Evolutionary conservation across 2,888 invertebrate genomes (phyloP), one percentile per base, ranked within the genome.

Genomic region (Rhimphoctona megacephalus): DNA sequence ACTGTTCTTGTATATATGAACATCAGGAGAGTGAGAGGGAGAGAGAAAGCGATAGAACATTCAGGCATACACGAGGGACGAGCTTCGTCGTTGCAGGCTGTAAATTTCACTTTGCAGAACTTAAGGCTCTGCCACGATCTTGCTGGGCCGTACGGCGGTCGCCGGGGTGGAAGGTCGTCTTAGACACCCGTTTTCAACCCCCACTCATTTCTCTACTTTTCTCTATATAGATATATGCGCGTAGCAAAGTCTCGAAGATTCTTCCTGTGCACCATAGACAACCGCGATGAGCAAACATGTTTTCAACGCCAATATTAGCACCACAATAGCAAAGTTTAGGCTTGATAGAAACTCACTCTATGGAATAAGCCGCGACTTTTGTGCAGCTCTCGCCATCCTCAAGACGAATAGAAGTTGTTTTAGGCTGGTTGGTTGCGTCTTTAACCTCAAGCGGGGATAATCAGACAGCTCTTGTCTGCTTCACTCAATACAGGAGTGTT

Each of bases 31-130:
- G 30, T 30, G n/a, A 33, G 64, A 25, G 52, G 77, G 67, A 78
- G 19, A 52, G 77, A 79, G 83, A 83, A 83, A 82, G 88, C 86
- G 85, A 89, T 85, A 88, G 89, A 78, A 36, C 33, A 72, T 54
- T 49, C 46, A 36, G 66, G 49, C 72, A 69, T 81, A 66, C 81
- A 83, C 79, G 74, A 72, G 85, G 83, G 79, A 85, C 85, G 77
- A 87, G 85, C 85, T 83, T 52, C 74, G 91, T 91, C 89, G 90
- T 86, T 89, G 89, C 87, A 88, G 83, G 89, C 90, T 92, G 92
- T 91, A 92, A 93, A 93, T 93, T 93, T 93, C 93, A 93, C 92
- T 93, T 92, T 92, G 89, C 90, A 85, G 81, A 93, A 92, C 91
- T 93, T 91, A 88, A 89, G 89, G 89, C 85, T 69, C 67, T 22